phyloP scores from a whole-genome alignment of 1,140 invertebrate species.

The Chironomus striatipennis region DNA sequence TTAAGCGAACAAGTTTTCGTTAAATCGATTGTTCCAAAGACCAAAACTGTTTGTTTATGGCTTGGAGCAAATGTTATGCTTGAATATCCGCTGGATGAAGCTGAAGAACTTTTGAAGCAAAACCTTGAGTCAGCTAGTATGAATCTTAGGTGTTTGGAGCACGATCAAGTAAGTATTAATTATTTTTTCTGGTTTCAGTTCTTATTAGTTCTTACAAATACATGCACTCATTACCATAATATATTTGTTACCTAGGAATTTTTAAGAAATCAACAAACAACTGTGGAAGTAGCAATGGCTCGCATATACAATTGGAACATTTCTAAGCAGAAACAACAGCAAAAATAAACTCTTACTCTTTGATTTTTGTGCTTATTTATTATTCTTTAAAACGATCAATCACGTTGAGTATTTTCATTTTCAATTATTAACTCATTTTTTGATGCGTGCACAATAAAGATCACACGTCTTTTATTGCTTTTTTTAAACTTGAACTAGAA shows the following conservation, averaged over 20 bases:
- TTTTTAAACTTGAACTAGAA: too few species aligned
- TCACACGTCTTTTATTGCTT: too few species aligned
- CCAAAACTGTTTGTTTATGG: slow-evolving; percentile 94
- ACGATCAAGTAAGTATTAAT: slow-evolving; percentile 79
- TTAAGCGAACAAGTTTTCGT: slow-evolving; percentile 93
- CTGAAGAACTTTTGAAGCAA: slow-evolving; percentile 73
- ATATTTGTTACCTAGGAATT: neutral
- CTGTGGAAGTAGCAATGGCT: slow-evolving; percentile 97
- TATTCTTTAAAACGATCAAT: too few species aligned
- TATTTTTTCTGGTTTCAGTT: too few species aligned
- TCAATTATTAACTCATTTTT: too few species aligned
- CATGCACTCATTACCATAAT: neutral
- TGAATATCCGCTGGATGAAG: slow-evolving; percentile 91
- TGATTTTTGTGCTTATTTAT: too few species aligned
- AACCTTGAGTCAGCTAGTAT: slow-evolving; percentile 82
- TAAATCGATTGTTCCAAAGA: slow-evolving; percentile 80
- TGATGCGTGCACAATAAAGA: too few species aligned
- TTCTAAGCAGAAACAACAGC: neutral
- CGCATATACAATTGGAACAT: slow-evolving; percentile 95
- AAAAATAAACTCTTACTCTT: neutral
- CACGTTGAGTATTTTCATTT: too few species aligned
- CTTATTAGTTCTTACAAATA: too few species aligned
- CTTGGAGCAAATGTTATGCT: slow-evolving; percentile 98
- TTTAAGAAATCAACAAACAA: slow-evolving; percentile 91
- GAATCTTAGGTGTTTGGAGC: slow-evolving; percentile 75